Percentiles rank a stretch among this genome's conserved stretches.
These are phyloP conservation scores for Matsumyia berberina DNA, from an alignment of 2,888 invertebrate species.

Conservation along the genomic window DNA sequence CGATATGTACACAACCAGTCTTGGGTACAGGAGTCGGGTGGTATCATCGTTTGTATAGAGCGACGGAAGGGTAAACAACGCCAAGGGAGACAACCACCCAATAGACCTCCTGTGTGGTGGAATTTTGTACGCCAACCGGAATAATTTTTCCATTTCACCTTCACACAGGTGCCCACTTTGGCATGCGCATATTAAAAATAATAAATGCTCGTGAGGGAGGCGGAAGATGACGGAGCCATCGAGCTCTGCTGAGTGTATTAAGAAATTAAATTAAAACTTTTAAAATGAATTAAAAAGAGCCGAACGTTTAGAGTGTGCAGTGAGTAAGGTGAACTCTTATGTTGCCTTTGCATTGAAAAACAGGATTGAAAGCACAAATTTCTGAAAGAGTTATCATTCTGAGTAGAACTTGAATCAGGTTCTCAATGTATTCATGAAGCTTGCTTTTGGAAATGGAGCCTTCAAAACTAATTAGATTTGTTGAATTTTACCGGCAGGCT, in stretches of 20 bases:
- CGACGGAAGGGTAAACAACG: slow-evolving; percentile 12
- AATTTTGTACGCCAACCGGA: not conserved
- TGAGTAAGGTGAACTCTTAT: not conserved
- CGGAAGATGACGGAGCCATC: not conserved
- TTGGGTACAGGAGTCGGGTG: not conserved
- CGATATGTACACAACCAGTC: slow-evolving; percentile 14
- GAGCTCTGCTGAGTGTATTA: slow-evolving; percentile 19
- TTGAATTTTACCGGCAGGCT: no score
- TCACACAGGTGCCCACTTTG: slow-evolving; percentile 7
- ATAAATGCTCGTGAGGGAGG: not conserved
- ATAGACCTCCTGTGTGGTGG: not conserved
- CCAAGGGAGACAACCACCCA: slow-evolving; percentile 9
- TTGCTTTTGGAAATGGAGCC: no score
- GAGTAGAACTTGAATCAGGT: no score
- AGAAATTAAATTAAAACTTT: slow-evolving; percentile 50
- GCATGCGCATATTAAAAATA: slow-evolving; percentile 34
- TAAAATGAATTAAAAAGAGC: slow-evolving; percentile 33
- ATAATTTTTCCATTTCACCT: slow-evolving; percentile 13
- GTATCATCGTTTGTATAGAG: not conserved
- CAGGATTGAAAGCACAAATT: no score
- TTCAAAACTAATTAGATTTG: no score
- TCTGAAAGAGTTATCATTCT: no score
- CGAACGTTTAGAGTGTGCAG: not conserved
- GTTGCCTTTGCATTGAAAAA: no score
- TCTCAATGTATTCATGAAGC: no score